Conservation (phyloP, 2,113 vertebrate species). For the Pluvianellus socialis region DNA sequence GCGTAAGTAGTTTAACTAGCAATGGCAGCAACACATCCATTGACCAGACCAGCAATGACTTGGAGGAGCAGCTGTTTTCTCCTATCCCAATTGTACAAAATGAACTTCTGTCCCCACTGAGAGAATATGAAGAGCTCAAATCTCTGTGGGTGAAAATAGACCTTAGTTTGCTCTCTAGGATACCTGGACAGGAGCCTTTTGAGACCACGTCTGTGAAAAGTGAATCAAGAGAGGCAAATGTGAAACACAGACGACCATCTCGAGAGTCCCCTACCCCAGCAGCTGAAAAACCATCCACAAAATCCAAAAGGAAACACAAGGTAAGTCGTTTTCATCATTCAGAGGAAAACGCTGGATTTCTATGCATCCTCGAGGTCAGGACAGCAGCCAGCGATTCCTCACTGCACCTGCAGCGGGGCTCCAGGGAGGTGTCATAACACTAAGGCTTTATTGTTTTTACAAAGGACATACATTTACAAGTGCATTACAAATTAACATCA, state of each 20-base stretch:
- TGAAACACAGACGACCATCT: conserved; percentile 83
- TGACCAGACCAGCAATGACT: conserved; percentile 79
- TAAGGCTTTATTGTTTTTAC: neutral
- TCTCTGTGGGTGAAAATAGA: conserved; percentile 95
- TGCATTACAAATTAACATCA: neutral
- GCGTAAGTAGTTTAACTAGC: conserved; percentile 79
- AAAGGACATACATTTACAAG: neutral
- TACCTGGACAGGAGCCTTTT: conserved; percentile 80
- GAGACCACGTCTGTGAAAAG: conserved; percentile 67
- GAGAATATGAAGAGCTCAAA: conserved; percentile 85
- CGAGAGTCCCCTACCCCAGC: conserved; percentile 76
- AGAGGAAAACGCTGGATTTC: neutral
- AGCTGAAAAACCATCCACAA: conserved; percentile 83
- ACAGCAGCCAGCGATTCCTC: neutral
- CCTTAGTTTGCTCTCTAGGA: conserved; percentile 84
- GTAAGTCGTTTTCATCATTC: conserved; percentile 41
- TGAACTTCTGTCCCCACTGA: conserved; percentile 84
- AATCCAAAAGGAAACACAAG: conserved; percentile 96
- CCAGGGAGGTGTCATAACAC: neutral
- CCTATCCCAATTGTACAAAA: conserved; percentile 78
- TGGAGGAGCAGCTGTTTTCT: conserved; percentile 82
- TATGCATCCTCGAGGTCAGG: neutral
- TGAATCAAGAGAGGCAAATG: conserved; percentile 76
- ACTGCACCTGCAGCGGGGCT: neutral
- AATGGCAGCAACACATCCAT: conserved; percentile 76